phyloP scores from a whole-genome alignment of 2,797 vertebrate species.

The Oreortyx pictus region DNA sequence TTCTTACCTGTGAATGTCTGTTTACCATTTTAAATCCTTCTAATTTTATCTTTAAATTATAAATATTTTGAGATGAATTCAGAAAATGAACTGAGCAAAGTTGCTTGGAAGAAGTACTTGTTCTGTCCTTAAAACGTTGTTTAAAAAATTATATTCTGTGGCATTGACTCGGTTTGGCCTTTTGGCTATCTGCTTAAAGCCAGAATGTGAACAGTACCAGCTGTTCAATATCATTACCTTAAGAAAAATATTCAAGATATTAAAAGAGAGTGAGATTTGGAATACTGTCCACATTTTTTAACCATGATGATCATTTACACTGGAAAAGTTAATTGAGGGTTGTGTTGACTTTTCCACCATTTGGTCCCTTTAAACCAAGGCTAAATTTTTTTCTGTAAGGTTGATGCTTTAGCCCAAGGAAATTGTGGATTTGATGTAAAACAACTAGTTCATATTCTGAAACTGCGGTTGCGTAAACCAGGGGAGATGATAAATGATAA shows the following conservation, averaged over 20 bases:
- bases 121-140: not conserved
- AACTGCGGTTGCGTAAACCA: not conserved
- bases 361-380: not conserved
- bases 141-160: not conserved
- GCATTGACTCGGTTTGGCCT: not conserved
- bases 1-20: not conserved
- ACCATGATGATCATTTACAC: not conserved
- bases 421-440: not conserved
- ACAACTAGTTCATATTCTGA: not conserved
- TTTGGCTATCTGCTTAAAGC: not conserved
- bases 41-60: not conserved
- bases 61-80: not conserved
- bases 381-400: not conserved
- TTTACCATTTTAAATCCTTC: not conserved
- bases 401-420: not conserved
- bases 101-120: not conserved
- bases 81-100: not conserved
- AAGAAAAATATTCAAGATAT: not conserved
- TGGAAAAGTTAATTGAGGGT: not conserved
- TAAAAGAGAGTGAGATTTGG: not conserved
- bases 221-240: not conserved
- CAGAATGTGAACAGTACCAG: not conserved
- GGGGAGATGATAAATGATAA: not conserved
- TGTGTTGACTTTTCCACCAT: not conserved
- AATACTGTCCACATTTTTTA: not conserved